Conservation (phyloP, 2,888 invertebrate species). For the Lordiphosa fenestrarum region DNA sequence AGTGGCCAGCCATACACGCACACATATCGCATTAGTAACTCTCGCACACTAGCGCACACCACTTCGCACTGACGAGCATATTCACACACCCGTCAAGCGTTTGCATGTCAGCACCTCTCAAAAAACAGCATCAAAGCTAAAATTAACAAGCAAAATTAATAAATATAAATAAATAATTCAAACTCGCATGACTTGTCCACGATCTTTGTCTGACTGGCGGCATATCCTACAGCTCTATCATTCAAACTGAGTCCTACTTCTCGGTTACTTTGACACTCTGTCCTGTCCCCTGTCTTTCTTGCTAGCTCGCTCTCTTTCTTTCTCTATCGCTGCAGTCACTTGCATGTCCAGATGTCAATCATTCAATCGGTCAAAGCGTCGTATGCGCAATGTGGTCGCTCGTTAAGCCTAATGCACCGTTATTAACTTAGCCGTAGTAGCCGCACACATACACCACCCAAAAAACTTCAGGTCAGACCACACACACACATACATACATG, state of each 20-base stretch:
- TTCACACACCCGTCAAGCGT: conserved; percentile 41
- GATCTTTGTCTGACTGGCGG: conserved; percentile 18
- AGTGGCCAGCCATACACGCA: conserved; percentile 21
- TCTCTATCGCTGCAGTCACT: conserved; percentile 45
- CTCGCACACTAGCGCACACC: conserved; percentile 18
- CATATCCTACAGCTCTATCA: conserved; percentile 26
- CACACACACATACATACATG: conserved; percentile 19
- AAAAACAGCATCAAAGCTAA: conserved; percentile 26
- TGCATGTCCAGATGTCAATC: conserved; percentile 62
- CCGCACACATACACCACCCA: conserved; percentile 30
- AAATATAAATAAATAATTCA: conserved; percentile 43
- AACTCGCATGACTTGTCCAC: conserved; percentile 57
- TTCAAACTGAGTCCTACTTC: conserved; percentile 45
- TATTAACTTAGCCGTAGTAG: conserved; percentile 56
- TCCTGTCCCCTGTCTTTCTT: conserved; percentile 8
- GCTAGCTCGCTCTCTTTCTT: conserved; percentile 22
- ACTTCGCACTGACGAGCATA: conserved; percentile 28
- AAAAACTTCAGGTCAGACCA: conserved; percentile 22
- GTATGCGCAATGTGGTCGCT: conserved; percentile 52
- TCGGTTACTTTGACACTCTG: conserved; percentile 25
- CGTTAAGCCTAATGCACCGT: conserved; percentile 58
- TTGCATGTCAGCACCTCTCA: conserved; percentile 69
- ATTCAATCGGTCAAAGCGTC: conserved; percentile 37
- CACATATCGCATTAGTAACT: conserved; percentile 18
- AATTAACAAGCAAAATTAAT: conserved; percentile 37